A percentile compares a stretch with the other conserved stretches of the same genome.
phyloP scores from a whole-genome alignment of 2,888 invertebrate species.

The Charanyca ferruginea region DNA sequence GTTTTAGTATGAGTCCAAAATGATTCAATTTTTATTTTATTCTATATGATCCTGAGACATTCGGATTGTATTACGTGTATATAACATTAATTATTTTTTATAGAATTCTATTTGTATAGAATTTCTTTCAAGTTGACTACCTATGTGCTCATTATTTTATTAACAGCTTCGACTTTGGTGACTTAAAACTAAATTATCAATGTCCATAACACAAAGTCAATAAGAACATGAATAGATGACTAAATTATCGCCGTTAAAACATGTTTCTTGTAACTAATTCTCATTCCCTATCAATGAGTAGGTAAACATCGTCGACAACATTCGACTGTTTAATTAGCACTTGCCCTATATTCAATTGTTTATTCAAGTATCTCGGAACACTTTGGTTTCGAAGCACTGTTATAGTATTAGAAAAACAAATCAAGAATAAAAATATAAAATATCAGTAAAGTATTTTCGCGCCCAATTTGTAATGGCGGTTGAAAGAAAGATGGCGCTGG shows the following conservation, averaged over 20 bases:
- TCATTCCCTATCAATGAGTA: conserved; percentile 57
- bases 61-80: no score
- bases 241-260: conserved; percentile 34
- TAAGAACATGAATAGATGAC: conserved; percentile 19
- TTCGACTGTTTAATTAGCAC: conserved; percentile 62
- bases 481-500: conserved; percentile 54
- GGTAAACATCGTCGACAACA: conserved; percentile 56
- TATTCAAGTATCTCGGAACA: conserved; percentile 47
- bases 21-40: no score
- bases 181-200: conserved; percentile 11
- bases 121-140: not conserved
- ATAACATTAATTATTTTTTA: no score
- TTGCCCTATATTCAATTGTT: conserved; percentile 59
- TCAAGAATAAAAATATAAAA: conserved; percentile 15
- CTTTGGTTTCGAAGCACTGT: conserved; percentile 15
- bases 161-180: not conserved
- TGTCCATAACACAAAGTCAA: conserved; percentile 29
- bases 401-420: conserved; percentile 1
- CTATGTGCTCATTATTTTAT: not conserved
- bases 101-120: not conserved
- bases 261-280: conserved; percentile 47
- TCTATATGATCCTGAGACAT: no score
- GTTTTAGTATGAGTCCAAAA: not conserved
- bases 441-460: conserved; percentile 11
- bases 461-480: conserved; percentile 28